phyloP scores from a whole-genome alignment of 37 sponge, comb jelly and placozoan genomes.

The Spongia lamella region DNA sequence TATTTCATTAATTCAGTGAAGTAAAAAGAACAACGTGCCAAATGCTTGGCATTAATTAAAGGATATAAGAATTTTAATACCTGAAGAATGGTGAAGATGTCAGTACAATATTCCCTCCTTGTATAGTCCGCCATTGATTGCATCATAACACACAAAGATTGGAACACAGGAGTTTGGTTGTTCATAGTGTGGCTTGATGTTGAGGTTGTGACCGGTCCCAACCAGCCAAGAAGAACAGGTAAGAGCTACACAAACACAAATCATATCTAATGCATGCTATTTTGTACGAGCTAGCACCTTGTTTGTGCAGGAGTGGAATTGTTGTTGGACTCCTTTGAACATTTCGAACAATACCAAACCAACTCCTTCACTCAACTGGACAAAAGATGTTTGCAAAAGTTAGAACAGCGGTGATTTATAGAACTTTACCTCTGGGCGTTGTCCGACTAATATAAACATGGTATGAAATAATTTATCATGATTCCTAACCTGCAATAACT shows the following conservation, averaged over 20 bases:
- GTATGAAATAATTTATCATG: slow-evolving; percentile 17
- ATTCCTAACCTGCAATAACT: slow-evolving; percentile 25
- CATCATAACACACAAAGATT: slow-evolving; percentile 38
- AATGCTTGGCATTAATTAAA: no score
- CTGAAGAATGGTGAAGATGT: slow-evolving; percentile 53
- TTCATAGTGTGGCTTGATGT: background rate
- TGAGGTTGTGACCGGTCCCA: slow-evolving; percentile 5
- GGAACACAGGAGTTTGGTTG: slow-evolving; percentile 6
- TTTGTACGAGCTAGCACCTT: slow-evolving; percentile 21
- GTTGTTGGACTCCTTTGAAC: slow-evolving; percentile 72
- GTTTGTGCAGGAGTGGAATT: slow-evolving; percentile 80
- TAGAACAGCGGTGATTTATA: no score
- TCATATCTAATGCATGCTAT: background rate
- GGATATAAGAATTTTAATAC: no score
- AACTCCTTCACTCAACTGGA: slow-evolving; percentile 77
- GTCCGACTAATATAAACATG: background rate
- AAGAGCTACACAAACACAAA: slow-evolving; percentile 31
- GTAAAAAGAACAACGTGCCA: no score
- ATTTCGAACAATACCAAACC: slow-evolving; percentile 85
- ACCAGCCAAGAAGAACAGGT: slow-evolving; percentile 37
- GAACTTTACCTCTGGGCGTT: background rate
- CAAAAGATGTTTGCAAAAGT: no score
- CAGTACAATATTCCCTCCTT: slow-evolving; percentile 40
- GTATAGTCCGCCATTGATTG: slow-evolving; percentile 76
- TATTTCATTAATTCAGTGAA: no score